phyloP scores from a whole-genome alignment of 2,888 invertebrate genomes.

The Sesia bembeciformis region DNA sequence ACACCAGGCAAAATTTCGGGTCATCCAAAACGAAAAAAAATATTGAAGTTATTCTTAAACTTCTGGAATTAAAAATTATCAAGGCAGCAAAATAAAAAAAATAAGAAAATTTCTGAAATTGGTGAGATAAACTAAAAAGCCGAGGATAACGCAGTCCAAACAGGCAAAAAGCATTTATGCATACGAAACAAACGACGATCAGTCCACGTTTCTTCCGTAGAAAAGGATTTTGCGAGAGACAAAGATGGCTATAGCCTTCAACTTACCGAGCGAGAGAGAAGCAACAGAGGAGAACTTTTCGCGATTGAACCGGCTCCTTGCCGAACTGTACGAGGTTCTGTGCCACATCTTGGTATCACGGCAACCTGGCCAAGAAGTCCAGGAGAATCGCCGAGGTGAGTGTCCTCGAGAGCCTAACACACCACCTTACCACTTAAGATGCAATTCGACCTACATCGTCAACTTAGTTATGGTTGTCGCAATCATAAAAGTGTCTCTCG shows the following conservation, averaged over 20 bases:
- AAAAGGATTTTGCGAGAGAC: slow-evolving; percentile 46
- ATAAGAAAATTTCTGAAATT: background rate
- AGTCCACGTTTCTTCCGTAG: slow-evolving; percentile 64
- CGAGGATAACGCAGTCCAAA: slow-evolving; percentile 24
- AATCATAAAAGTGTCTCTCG: slow-evolving; percentile 67
- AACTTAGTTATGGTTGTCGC: slow-evolving; percentile 70
- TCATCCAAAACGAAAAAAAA: too few relatives aligned
- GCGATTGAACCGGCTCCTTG: slow-evolving; percentile 70
- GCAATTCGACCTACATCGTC: slow-evolving; percentile 75
- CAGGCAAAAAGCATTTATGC: slow-evolving; percentile 55
- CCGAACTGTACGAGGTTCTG: slow-evolving; percentile 72
- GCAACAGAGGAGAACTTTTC: slow-evolving; percentile 73
- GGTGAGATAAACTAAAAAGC: background rate
- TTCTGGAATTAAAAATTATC: background rate
- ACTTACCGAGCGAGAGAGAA: slow-evolving; percentile 72
- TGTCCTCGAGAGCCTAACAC: slow-evolving; percentile 65
- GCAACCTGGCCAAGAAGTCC: slow-evolving; percentile 63
- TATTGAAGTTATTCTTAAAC: background rate
- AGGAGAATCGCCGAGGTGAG: slow-evolving; percentile 69
- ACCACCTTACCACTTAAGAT: slow-evolving; percentile 74
- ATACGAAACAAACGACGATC: slow-evolving; percentile 59
- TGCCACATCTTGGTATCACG: slow-evolving; percentile 72
- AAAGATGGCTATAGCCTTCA: slow-evolving; percentile 76
- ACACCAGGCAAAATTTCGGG: background rate
- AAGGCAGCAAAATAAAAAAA: background rate